A percentile compares a stretch with the other conserved stretches of the same genome.
phyloP scores from a whole-genome alignment of 2,113 vertebrate genomes.

The Zosterops hypoxanthus region DNA sequence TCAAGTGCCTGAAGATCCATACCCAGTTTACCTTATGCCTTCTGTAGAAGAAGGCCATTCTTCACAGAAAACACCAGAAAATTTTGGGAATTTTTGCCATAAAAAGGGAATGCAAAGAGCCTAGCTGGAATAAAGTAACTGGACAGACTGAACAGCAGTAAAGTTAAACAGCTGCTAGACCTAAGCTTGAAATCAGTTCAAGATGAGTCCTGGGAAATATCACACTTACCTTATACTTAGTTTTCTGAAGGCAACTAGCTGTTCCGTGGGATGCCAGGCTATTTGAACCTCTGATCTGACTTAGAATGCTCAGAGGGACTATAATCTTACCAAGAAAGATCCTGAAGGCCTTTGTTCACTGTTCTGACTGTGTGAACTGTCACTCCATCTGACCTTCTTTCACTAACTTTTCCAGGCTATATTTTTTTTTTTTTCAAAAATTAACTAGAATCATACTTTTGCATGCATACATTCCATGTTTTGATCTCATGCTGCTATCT shows the following conservation, averaged over 20 bases:
- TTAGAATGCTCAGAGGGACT: not conserved
- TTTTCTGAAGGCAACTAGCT: not conserved
- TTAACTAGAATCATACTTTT: not conserved
- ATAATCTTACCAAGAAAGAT: not conserved
- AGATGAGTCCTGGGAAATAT: not conserved
- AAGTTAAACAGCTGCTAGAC: not conserved
- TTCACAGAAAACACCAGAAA: not conserved
- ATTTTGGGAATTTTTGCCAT: not conserved
- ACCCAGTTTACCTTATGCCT: accelerated
- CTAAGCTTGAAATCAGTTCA: not conserved
- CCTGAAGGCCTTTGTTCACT: accelerated
- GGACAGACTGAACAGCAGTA: not conserved
- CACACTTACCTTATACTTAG: not conserved
- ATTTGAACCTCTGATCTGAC: not conserved
- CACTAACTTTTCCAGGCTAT: not conserved
- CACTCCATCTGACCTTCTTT: not conserved
- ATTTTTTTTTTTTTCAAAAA: not conserved
- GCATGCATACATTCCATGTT: not conserved
- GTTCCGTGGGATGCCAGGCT: not conserved
- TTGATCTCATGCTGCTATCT: not conserved
- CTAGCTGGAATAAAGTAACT: not conserved
- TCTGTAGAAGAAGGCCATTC: not conserved
- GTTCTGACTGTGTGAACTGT: not conserved
- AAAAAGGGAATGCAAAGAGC: not conserved
- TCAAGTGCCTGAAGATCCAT: not conserved